Evolutionary conservation across 2,888 invertebrate genomes (phyloP), one percentile per base, ranked within the genome.

Genomic region (Corbicula japonica): DNA sequence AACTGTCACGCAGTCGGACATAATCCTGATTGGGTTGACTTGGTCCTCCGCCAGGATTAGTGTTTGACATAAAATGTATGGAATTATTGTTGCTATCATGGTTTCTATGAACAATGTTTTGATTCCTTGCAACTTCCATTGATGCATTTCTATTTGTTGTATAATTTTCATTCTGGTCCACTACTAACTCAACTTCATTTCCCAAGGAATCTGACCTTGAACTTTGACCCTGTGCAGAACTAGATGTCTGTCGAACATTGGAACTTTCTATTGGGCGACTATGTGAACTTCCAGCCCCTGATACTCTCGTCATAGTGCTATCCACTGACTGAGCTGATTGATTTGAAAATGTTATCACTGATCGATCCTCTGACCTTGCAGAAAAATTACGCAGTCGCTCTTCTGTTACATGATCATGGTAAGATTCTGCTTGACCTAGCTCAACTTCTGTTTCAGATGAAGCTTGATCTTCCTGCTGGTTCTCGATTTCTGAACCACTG

Each of bases 11-110:
- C 21, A 80, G 35, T n/a, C 56, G 15, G 4, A 65, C 76, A 38
- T 63, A 70, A 41, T 76, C 70, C 23, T 54, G 52, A 60, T 68
- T 48, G 12, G 52, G 32, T 41, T 52, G 23, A 38, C 21, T 8
- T 48, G n/a, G n/a, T n/a, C n/a, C n/a, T n/a, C n/a, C n/a, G n/a
- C n/a, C n/a, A 15, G n/a, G 34, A 28, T 56, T 71, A 52, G 30
- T 62, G 41, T 46, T 50, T 21, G 35, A n/a, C 1, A 74, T 50
- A 44, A 79, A 70, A 61, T 76, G 78, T 32, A 83, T 73, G 21
- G 83, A 78, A 52, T 83, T 83, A 44, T 81, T 81, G 32, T 81
- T 81, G 30, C 44, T 61, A 48, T 81, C 80, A n/a, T 81, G 60
- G 35, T 60, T 52, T n/a, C 62, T 30, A 41, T 62, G 71, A 8